phyloP scores from a whole-genome alignment of 1,140 invertebrate genomes.

The Teleopsis dalmanni region DNA sequence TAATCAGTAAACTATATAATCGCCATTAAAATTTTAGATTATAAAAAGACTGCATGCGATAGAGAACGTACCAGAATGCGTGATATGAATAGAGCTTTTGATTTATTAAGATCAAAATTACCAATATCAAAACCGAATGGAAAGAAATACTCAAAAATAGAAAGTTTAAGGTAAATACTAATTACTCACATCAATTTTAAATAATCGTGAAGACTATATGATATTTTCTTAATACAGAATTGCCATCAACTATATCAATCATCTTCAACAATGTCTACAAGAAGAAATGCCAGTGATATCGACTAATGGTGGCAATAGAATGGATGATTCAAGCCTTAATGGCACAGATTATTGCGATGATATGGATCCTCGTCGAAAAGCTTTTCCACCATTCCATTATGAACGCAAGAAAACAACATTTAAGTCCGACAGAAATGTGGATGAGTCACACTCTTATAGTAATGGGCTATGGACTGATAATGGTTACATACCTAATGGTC shows the following conservation, averaged over 20 bases:
- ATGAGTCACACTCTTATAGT: conserved; percentile 6
- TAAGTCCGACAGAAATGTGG: neutral
- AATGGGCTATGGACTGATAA: conserved; percentile 5
- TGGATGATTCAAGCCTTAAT: too few relatives aligned
- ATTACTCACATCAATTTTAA: too few relatives aligned
- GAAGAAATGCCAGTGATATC: neutral
- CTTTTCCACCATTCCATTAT: neutral
- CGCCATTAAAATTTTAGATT: conserved; percentile 51
- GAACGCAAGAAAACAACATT: neutral
- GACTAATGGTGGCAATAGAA: neutral
- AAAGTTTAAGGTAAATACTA: conserved; percentile 60
- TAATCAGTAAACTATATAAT: neutral
- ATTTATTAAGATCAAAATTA: conserved; percentile 65
- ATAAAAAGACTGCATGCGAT: conserved; percentile 78
- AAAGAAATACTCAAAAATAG: conserved; percentile 84
- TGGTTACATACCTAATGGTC: neutral
- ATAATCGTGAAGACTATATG: neutral
- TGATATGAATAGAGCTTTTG: conserved; percentile 83
- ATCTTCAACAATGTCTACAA: conserved; percentile 51
- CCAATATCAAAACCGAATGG: conserved; percentile 74
- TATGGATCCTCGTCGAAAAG: neutral
- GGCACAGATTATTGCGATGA: neutral
- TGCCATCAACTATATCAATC: conserved; percentile 73
- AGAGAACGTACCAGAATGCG: conserved; percentile 77
- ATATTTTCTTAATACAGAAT: too few relatives aligned